Evolutionary conservation across 2,888 invertebrate species (phyloP).

Genomic region (Sphaeridia pumilis): DNA sequence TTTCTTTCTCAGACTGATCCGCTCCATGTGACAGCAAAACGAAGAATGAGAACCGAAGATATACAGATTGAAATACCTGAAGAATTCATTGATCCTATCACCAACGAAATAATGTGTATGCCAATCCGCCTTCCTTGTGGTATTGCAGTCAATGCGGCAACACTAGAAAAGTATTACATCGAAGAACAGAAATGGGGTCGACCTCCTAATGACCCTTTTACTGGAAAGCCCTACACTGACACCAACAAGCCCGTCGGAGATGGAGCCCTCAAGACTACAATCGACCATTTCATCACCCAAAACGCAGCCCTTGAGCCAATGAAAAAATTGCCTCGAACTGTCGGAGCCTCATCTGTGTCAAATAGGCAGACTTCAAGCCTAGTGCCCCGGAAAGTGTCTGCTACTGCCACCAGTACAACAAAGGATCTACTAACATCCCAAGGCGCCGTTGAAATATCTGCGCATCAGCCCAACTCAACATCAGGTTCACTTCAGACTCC

Average conservation of each 20-base stretch:
- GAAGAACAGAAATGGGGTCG: constrained; percentile 58
- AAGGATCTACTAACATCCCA: neutral
- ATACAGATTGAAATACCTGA: constrained; percentile 49
- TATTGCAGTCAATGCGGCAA: constrained; percentile 58
- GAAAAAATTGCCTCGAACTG: constrained; percentile 47
- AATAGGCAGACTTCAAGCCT: too few relatives aligned
- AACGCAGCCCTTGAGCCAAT: constrained; percentile 47
- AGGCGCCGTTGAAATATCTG: too few relatives aligned
- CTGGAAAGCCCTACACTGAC: constrained; percentile 50
- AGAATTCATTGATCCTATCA: constrained; percentile 62
- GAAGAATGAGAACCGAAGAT: neutral
- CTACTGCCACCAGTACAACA: neutral
- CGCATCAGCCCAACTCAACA: too few relatives aligned
- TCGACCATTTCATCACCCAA: constrained; percentile 58
- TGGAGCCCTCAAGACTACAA: constrained; percentile 53
- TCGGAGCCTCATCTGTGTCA: constrained; percentile 44
- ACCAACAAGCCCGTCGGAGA: constrained; percentile 53
- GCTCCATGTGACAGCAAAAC: neutral
- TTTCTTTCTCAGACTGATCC: neutral
- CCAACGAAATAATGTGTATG: constrained; percentile 61
- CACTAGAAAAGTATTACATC: constrained; percentile 55
- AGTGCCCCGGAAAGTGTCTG: too few relatives aligned
- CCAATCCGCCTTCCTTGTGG: constrained; percentile 65
- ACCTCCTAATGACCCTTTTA: constrained; percentile 61
- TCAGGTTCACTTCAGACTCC: too few relatives aligned